These are phyloP conservation scores for Sylvia borin DNA, from an alignment of 2,797 vertebrate species.

Conservation along the genomic window DNA sequence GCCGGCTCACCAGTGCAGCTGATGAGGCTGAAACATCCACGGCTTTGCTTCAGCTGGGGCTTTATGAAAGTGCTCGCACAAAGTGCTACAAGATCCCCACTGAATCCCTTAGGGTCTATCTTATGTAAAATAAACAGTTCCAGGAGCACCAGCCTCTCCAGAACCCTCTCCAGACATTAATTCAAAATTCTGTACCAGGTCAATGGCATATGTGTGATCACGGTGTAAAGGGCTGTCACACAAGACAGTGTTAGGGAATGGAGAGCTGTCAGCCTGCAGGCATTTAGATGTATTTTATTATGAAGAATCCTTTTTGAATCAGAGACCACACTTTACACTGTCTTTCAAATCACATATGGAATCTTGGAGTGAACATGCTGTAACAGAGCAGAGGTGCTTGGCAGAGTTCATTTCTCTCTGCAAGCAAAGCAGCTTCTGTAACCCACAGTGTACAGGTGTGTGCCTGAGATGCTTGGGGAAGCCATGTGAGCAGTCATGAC, in stretches of 20 bases:
- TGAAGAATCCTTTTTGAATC: neutral
- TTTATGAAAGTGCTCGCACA: neutral
- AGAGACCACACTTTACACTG: neutral
- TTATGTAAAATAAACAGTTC: neutral
- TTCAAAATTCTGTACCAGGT: neutral
- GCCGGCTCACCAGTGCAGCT: neutral
- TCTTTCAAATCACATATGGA: neutral
- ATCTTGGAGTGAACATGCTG: neutral
- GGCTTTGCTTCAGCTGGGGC: neutral
- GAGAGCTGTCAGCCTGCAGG: neutral
- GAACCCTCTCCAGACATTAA: neutral
- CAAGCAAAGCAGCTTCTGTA: neutral
- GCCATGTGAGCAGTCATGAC: fast-evolving
- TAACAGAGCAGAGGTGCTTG: neutral
- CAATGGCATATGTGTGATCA: neutral
- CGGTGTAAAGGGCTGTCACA: neutral
- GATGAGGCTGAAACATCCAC: neutral
- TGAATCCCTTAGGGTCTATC: neutral
- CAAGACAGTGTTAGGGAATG: neutral
- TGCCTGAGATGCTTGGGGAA: neutral
- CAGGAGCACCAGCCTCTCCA: fast-evolving
- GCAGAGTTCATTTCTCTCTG: neutral
- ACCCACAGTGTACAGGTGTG: fast-evolving
- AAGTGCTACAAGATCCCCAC: neutral
- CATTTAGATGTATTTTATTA: neutral